Percentiles rank a stretch among this genome's conserved stretches.
Conservation (phyloP, 2,113 vertebrate species). For the Sterna hirundo region DNA sequence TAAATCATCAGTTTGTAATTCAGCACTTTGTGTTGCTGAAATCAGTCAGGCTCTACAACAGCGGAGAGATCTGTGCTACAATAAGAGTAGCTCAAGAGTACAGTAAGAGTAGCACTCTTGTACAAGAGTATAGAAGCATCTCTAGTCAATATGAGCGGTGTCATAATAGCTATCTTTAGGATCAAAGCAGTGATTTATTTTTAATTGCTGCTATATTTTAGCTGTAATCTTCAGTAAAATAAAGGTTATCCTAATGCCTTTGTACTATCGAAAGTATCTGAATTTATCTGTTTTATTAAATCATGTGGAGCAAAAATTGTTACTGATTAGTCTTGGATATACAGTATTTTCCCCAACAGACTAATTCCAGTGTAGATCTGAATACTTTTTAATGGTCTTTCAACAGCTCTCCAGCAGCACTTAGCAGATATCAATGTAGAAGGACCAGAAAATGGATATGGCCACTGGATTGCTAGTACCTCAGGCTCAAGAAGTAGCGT, state of each 20-base stretch:
- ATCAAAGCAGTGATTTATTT: neutral
- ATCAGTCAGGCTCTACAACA: neutral
- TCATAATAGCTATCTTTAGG: neutral
- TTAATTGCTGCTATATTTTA: neutral
- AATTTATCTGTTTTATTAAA: neutral
- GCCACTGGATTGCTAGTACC: constrained; percentile 98
- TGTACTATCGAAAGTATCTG: neutral
- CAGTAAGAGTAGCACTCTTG: no score
- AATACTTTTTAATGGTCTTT: neutral
- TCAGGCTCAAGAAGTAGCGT: constrained; percentile 91
- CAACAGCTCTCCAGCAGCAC: constrained; percentile 91
- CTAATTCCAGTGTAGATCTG: neutral
- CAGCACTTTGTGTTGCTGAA: neutral
- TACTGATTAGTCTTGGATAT: neutral
- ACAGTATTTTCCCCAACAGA: neutral
- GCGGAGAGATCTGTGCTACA: neutral
- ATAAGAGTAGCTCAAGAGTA: no score
- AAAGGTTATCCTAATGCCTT: neutral
- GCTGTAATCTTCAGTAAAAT: neutral
- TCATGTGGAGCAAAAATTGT: neutral
- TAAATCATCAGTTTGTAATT: neutral
- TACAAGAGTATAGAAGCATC: neutral
- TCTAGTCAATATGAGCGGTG: neutral
- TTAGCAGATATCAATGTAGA: constrained; percentile 98
- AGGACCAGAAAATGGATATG: constrained; percentile 92